Evolutionary conservation across 2,113 vertebrate genomes (phyloP).

Genomic region (Lontra canadensis): DNA sequence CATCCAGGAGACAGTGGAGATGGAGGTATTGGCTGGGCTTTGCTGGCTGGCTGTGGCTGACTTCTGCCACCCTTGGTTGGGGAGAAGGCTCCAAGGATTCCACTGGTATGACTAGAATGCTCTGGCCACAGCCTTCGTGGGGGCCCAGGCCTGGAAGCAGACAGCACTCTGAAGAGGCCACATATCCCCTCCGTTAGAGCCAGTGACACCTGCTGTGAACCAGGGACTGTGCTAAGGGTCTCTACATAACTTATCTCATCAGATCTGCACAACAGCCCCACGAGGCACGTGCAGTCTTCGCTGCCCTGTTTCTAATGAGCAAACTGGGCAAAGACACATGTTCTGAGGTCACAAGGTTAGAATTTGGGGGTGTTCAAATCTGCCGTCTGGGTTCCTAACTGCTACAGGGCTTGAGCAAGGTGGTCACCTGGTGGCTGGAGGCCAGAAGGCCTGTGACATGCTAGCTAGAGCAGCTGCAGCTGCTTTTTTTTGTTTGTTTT

Average conservation of each 20-base stretch:
- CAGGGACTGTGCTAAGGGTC: not conserved
- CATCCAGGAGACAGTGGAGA: not conserved
- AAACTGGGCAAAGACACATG: not conserved
- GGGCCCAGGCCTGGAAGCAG: not conserved
- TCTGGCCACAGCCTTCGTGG: not conserved
- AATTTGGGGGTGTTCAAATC: not conserved
- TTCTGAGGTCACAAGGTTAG: not conserved
- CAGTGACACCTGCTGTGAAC: not conserved
- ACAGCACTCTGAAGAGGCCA: not conserved
- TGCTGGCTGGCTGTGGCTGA: not conserved
- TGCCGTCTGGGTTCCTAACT: not conserved
- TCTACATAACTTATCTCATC: too few relatives aligned
- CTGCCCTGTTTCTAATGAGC: not conserved
- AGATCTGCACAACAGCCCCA: accelerated
- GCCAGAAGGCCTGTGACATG: accelerated
- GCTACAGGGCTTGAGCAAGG: not conserved
- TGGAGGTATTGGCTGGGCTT: constrained; percentile 39
- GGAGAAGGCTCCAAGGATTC: not conserved
- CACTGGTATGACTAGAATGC: not conserved
- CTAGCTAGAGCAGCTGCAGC: too few relatives aligned
- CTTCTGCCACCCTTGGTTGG: not conserved
- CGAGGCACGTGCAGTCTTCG: accelerated
- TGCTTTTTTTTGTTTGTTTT: too few relatives aligned
- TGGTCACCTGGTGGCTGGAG: not conserved
- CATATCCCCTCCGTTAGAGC: not conserved